Percentiles rank a stretch among this genome's conserved stretches.
These are phyloP conservation scores for Drosophila affinis DNA, from an alignment of 2,888 invertebrate species.

Conservation along the genomic window DNA sequence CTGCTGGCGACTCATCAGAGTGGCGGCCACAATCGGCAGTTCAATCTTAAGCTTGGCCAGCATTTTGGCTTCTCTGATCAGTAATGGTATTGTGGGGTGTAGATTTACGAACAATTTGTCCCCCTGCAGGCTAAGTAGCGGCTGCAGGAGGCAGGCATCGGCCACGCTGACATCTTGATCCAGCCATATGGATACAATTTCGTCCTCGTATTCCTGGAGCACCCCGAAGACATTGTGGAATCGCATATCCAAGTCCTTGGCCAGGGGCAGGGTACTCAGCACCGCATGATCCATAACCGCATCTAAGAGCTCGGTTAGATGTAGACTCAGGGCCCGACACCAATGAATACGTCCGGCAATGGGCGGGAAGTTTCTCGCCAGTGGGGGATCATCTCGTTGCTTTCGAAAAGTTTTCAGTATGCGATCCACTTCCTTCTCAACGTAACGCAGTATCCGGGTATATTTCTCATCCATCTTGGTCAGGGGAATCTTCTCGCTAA, in stretches of 20 bases:
- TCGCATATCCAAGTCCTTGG: slow-evolving; percentile 89
- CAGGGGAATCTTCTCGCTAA: slow-evolving; percentile 92
- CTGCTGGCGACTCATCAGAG: slow-evolving; percentile 90
- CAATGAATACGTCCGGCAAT: slow-evolving; percentile 95
- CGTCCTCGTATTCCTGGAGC: slow-evolving; percentile 90
- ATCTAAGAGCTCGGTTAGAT: slow-evolving; percentile 92
- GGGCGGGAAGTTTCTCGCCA: slow-evolving; percentile 95
- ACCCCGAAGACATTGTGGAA: slow-evolving; percentile 90
- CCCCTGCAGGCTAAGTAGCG: slow-evolving; percentile 82
- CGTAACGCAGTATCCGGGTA: slow-evolving; percentile 90
- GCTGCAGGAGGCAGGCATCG: slow-evolving; percentile 83
- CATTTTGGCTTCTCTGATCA: slow-evolving; percentile 93
- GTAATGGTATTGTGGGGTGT: slow-evolving; percentile 89
- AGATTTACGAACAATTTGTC: slow-evolving; percentile 90
- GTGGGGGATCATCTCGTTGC: slow-evolving; percentile 94
- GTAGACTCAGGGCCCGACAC: slow-evolving; percentile 91
- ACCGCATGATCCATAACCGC: slow-evolving; percentile 91
- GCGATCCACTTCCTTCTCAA: slow-evolving; percentile 94
- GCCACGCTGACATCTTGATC: slow-evolving; percentile 89
- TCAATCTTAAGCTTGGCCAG: slow-evolving; percentile 92
- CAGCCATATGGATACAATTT: slow-evolving; percentile 92
- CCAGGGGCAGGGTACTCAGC: slow-evolving; percentile 88
- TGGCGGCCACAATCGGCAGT: slow-evolving; percentile 92
- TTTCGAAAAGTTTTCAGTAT: slow-evolving; percentile 94
- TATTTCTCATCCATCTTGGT: slow-evolving; percentile 93